Base-by-base conservation (phyloP, 37 sponge, comb jelly and placozoan species). In the Chondrosia reniformis region DNA sequence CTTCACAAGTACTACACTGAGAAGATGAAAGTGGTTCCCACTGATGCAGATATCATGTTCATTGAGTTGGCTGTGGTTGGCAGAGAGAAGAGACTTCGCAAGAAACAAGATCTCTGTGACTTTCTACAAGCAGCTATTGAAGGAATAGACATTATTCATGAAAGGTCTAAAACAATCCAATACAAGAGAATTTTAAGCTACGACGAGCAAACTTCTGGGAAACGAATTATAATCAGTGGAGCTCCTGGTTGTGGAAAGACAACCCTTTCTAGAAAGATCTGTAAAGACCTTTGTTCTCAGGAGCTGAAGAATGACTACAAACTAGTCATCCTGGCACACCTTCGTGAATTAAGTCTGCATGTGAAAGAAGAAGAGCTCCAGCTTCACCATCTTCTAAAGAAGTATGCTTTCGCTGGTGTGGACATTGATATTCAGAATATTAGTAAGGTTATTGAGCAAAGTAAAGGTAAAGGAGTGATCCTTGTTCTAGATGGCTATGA, bases 171-270 rank as follows among this genome's bases (percentile, higher is more conserved):
- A 59, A 30, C 61, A 13, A 59, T 59, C 9, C n/a, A 13, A 6
- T 59, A 59, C 28, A 30, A 59, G 7, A 30, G n/a, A 59, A 59
- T 59, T 13, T 13, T 59, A 19, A 13, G 28, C 7, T 59, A 30
- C 28, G n/a, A n/a, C n/a, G n/a, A n/a, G n/a, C n/a, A n/a, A n/a
- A n/a, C n/a, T n/a, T n/a, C n/a, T n/a, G 72, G 72, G n/a, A 69
- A 69, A 25, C 72, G 44, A 1, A 40, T 69, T 38, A 40, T 69
- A 19, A 40, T 69, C 41, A 40, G 72, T 7, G 72, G 72, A 41
- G 72, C 72, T 2, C 72, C 72, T 40, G 72, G 72, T 7, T 39
- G 72, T 69, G 72, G 72, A 17, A 69, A 69, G 44, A 69, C 37
- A 24, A 69, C 72, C 5, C 43, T 69, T 31, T 41, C 41, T 40